A percentile compares a stretch with the other conserved stretches of the same genome.
Conservation (phyloP, 2,888 invertebrate genomes). For the Agriopis leucophaearia region DNA sequence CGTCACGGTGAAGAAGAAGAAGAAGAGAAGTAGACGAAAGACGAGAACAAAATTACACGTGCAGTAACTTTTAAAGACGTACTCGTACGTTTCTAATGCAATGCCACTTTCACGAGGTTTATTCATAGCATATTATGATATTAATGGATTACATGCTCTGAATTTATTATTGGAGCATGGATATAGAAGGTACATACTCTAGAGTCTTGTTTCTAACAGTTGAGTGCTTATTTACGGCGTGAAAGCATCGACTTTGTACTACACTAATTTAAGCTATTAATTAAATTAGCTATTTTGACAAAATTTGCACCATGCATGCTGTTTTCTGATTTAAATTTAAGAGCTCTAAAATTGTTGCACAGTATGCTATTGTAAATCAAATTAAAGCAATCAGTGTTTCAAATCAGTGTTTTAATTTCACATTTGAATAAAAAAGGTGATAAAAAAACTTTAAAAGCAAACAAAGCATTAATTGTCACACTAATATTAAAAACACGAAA, state of each 20-base stretch:
- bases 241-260: not conserved
- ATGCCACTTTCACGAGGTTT: conserved; percentile 52
- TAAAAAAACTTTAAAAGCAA: too few relatives aligned
- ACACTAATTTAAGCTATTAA: not conserved
- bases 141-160: conserved; percentile 62
- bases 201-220: not conserved
- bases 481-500: too few relatives aligned
- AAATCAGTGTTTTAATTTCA: too few relatives aligned
- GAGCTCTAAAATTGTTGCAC: too few relatives aligned
- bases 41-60: not conserved
- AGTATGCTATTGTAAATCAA: too few relatives aligned
- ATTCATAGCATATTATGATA: conserved; percentile 47
- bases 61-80: conserved; percentile 14
- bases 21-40: too few relatives aligned
- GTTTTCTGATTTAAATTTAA: too few relatives aligned
- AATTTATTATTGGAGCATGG: conserved; percentile 45
- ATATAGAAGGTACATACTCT: not conserved
- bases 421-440: too few relatives aligned
- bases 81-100: conserved; percentile 37
- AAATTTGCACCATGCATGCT: too few relatives aligned
- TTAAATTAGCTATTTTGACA: not conserved
- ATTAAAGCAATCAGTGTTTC: too few relatives aligned
- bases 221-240: not conserved
- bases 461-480: too few relatives aligned
- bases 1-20: too few relatives aligned